Evolutionary conservation across 1,140 invertebrate genomes (phyloP), one percentile per base, ranked within the genome.

Genomic region (Camponotus vicinus): DNA sequence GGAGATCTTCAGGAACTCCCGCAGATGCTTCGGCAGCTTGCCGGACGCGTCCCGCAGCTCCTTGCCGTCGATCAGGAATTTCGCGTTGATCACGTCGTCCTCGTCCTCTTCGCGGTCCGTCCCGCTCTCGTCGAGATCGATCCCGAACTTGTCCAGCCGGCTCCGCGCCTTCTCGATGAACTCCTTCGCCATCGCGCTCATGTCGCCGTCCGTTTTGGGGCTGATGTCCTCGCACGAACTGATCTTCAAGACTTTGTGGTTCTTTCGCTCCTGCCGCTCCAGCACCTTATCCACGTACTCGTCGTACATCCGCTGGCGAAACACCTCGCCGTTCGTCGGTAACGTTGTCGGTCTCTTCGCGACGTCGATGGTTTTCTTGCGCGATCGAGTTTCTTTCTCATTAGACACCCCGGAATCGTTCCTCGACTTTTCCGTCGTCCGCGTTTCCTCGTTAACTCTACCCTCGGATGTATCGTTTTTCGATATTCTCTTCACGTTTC

Each of bases 211-310:
- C 15, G 90, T 78, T 88, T 93, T 89, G 3, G 84, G 77, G 3
- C 69, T 55, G 0, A 93, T 90, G 27, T 94, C 92, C 6, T 92
- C 42, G 59, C 86, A 92, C 3, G 95, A 89, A 42, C 93, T 96
- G 69, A 98, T 96, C 95, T 98, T 98, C 21, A 98, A 97, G 18
- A 98, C 96, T 93, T 97, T 98, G 42, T 97, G 96, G 67, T 97
- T 96, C 76, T 97, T 97, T 42, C 98, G 95, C 91, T 98, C 96
- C 87, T 97, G 96, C n/a, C 97, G 96, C 93, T 98, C 97, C 1
- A 97, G 96, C 71, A 98, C 96, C 95, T 98, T 97, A 90, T 96
- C 95, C 92, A 98, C 96, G 93, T 98, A 98, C 93, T 98, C 98
- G 85, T 97, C 96, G 92, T 97, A 98, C 97, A 98, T 98, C 92